Evolutionary conservation across 2,888 invertebrate genomes (phyloP).

Genomic region (Sacculina carcini): DNA sequence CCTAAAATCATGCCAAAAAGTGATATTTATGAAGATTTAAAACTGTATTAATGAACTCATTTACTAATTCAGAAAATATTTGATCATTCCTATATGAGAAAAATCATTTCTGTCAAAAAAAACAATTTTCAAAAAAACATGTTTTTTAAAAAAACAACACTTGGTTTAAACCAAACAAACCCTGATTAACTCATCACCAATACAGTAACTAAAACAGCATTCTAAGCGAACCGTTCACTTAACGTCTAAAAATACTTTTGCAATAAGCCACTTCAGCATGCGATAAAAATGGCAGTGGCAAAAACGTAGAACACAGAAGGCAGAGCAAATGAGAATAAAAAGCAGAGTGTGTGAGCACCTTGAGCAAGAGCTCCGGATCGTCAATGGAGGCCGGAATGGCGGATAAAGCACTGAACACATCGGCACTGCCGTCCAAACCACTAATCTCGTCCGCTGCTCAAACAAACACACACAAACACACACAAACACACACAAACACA

Average conservation of each 20-base stretch:
- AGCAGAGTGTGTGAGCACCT: slow-evolving; percentile 24
- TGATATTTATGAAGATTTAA: too few relatives aligned
- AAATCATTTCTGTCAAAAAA: too few relatives aligned
- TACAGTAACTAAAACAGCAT: too few relatives aligned
- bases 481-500: too few relatives aligned
- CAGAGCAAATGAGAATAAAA: neutral
- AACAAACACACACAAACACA: slow-evolving; percentile 14
- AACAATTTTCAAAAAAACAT: too few relatives aligned
- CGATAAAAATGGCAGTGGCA: neutral
- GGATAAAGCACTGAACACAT: slow-evolving; percentile 88
- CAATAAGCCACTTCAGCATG: neutral
- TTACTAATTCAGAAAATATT: too few relatives aligned
- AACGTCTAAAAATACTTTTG: neutral
- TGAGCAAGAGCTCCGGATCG: slow-evolving; percentile 62
- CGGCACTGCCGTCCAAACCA: slow-evolving; percentile 74
- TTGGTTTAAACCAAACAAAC: too few relatives aligned
- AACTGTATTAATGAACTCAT: too few relatives aligned
- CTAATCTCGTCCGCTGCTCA: slow-evolving; percentile 48
- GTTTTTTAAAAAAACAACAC: too few relatives aligned
- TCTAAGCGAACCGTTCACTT: neutral
- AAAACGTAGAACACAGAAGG: neutral
- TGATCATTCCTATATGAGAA: too few relatives aligned
- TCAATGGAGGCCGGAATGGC: slow-evolving; percentile 83
- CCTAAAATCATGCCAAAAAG: too few relatives aligned
- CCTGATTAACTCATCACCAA: too few relatives aligned